These are phyloP conservation scores for Bambusicola thoracicus DNA, from an alignment of 2,113 vertebrate genomes.

Conservation along the genomic window DNA sequence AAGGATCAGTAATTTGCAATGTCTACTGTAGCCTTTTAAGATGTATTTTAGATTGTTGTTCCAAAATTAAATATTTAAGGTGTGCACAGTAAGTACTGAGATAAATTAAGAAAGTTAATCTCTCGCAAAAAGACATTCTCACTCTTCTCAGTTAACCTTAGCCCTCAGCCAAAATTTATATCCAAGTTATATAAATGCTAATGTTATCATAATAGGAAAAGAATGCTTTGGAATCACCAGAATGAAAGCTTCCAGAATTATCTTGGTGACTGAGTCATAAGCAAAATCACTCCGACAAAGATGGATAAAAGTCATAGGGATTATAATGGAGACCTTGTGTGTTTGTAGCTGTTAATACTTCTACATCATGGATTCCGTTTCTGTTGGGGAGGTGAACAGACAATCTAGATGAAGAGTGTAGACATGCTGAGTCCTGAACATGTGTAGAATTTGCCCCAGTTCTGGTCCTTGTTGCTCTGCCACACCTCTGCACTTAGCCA, in stretches of 20 bases:
- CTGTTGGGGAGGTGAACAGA: not conserved
- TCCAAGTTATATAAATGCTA: not conserved
- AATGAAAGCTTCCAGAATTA: slow-evolving; percentile 37
- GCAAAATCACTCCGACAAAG: not conserved
- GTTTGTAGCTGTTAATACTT: not conserved
- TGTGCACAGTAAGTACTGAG: not conserved
- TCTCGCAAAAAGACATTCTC: not conserved
- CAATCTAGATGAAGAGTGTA: not conserved
- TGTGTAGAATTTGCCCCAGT: not conserved
- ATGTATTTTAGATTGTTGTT: not conserved
- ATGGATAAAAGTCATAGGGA: not conserved
- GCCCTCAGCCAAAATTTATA: not conserved
- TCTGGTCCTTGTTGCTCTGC: not conserved
- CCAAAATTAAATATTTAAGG: not conserved
- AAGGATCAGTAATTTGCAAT: not conserved
- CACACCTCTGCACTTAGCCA: not conserved
- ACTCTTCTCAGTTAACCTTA: slow-evolving; percentile 1
- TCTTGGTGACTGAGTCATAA: not conserved
- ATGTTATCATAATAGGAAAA: not conserved
- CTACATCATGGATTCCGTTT: not conserved
- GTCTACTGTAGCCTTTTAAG: not conserved
- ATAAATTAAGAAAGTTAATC: not conserved
- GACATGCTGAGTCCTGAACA: not conserved
- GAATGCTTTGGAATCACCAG: not conserved
- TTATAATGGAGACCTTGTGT: not conserved